These are phyloP conservation scores for Lapara coniferarum DNA, from an alignment of 2,888 invertebrate species.

Conservation along the genomic window DNA sequence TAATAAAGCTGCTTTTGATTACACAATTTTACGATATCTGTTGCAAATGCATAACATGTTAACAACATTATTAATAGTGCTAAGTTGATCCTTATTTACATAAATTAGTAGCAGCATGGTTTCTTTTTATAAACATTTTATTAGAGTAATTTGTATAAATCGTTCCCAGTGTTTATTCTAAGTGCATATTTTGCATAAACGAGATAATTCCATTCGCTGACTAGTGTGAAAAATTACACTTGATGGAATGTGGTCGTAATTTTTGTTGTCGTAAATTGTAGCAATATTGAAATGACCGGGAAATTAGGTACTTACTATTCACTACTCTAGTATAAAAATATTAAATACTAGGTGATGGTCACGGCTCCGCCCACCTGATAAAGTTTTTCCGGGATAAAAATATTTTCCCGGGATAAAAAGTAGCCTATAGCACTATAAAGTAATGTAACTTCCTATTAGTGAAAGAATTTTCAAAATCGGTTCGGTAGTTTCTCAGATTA, in stretches of 20 bases:
- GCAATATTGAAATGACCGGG: background rate
- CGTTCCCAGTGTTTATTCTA: conserved; percentile 7
- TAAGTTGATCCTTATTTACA: background rate
- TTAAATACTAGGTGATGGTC: too few relatives aligned
- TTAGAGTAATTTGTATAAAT: conserved; percentile 2
- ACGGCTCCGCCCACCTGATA: too few relatives aligned
- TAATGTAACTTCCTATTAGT: too few relatives aligned
- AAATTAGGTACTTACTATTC: too few relatives aligned
- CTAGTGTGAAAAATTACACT: background rate
- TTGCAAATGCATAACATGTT: background rate
- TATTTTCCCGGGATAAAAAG: too few relatives aligned
- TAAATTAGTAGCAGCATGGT: background rate
- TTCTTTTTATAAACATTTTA: conserved; percentile 10
- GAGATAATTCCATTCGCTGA: background rate
- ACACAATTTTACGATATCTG: background rate
- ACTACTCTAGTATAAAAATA: too few relatives aligned
- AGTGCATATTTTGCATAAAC: conserved; percentile 16
- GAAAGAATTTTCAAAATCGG: too few relatives aligned
- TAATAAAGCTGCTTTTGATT: background rate
- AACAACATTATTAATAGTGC: background rate
- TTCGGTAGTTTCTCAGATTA: too few relatives aligned
- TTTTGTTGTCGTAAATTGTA: background rate
- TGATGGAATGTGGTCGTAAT: background rate
- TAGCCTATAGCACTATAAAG: too few relatives aligned
- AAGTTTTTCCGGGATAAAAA: too few relatives aligned